These are phyloP conservation scores for Oscheius myriophilus DNA, from an alignment of 2,888 invertebrate genomes.

Conservation along the genomic window DNA sequence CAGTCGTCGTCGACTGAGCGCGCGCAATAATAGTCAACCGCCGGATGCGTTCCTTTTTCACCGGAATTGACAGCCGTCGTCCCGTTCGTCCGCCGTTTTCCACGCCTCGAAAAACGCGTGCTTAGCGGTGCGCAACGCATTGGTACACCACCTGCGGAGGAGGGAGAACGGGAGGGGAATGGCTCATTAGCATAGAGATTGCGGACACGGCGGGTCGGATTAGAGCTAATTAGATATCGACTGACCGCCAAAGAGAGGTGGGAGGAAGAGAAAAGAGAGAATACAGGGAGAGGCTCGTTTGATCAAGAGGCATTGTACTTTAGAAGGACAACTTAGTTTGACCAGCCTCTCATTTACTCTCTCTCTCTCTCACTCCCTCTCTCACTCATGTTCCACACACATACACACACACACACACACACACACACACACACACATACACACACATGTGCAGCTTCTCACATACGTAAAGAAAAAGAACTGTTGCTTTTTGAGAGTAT, in stretches of 20 bases:
- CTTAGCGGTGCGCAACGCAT: background rate
- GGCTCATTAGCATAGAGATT: slow-evolving; percentile 29
- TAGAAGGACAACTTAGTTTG: no score
- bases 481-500: no score
- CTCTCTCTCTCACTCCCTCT: no score
- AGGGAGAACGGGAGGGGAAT: background rate
- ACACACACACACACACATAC: no score
- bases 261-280: background rate
- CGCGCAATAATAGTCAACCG: slow-evolving; percentile 4
- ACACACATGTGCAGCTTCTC: no score
- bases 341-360: no score
- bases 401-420: no score
- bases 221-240: background rate
- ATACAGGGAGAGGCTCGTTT: background rate
- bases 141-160: background rate
- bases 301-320: background rate
- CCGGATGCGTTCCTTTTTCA: background rate
- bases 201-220: background rate
- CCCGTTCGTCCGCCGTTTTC: background rate
- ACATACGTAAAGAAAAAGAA: no score
- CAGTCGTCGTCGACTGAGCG: background rate
- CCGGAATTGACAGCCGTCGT: background rate
- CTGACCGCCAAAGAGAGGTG: background rate
- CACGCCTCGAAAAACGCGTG: slow-evolving; percentile 2
- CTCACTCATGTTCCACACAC: no score